Percentiles rank a stretch among this genome's conserved stretches.
Conservation (phyloP, 1,140 invertebrate genomes). For the Tetramorium alpestre region DNA sequence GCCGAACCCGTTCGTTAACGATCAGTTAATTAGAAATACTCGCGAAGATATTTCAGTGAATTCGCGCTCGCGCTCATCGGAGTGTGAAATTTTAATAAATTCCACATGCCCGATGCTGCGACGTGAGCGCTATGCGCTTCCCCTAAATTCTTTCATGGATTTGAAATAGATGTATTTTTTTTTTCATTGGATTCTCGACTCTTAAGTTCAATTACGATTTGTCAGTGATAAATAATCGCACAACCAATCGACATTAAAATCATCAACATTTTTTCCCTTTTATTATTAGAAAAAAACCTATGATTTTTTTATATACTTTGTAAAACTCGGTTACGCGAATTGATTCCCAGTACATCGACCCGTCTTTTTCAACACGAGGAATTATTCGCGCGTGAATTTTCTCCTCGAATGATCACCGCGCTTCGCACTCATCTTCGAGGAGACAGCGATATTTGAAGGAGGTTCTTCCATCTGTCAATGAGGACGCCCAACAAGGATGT, state of each 20-base stretch:
- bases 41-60: slow-evolving; percentile 22
- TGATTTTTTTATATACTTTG: not conserved
- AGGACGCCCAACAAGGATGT: slow-evolving; percentile 4
- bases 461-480: slow-evolving; percentile 6
- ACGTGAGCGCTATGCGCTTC: not conserved
- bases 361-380: not conserved
- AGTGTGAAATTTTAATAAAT: slow-evolving; percentile 47
- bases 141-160: slow-evolving; percentile 1
- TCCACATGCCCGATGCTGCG: not conserved
- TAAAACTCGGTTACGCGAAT: not conserved
- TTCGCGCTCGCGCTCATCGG: not conserved
- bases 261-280: not conserved
- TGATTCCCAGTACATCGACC: not conserved
- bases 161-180: not conserved
- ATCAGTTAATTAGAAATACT: slow-evolving; percentile 56
- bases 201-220: not conserved
- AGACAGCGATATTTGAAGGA: slow-evolving; percentile 32
- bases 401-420: not conserved
- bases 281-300: not conserved
- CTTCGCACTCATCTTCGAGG: not conserved
- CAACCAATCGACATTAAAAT: not conserved
- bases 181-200: no score
- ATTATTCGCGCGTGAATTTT: slow-evolving; percentile 35
- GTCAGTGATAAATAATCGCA: not conserved
- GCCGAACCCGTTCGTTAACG: slow-evolving; percentile 11